Conservation (phyloP, 1,140 invertebrate genomes). For the Micrasema longulum region DNA sequence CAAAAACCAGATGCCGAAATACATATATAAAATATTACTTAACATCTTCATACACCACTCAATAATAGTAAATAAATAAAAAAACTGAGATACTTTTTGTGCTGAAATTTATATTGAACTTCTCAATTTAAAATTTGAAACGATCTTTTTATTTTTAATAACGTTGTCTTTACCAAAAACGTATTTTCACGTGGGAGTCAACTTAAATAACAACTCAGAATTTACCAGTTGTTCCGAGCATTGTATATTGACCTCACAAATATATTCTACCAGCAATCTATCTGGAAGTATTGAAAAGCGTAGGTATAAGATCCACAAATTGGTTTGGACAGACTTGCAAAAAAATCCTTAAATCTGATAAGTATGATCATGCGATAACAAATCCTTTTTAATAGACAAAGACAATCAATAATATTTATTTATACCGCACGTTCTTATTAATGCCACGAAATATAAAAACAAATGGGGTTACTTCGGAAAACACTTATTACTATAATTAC, state of each 20-base stretch:
- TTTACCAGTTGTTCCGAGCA: background rate
- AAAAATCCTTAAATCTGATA: too few relatives aligned
- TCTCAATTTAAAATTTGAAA: constrained; percentile 49
- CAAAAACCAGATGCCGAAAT: too few relatives aligned
- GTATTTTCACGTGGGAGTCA: constrained; percentile 48
- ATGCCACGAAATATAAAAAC: too few relatives aligned
- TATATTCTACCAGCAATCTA: constrained; percentile 2
- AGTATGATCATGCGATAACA: too few relatives aligned
- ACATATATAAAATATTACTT: background rate
- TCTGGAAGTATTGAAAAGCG: constrained; percentile 4
- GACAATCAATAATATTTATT: too few relatives aligned
- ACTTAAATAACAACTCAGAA: constrained; percentile 15
- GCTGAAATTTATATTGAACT: constrained; percentile 34
- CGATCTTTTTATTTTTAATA: constrained; percentile 50
- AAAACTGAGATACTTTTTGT: background rate
- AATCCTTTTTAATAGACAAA: too few relatives aligned
- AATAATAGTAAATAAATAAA: background rate
- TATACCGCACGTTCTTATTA: too few relatives aligned
- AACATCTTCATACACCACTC: background rate
- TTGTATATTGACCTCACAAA: constrained; percentile 12
- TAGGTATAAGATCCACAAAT: too few relatives aligned
- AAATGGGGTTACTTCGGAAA: too few relatives aligned
- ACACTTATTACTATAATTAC: too few relatives aligned
- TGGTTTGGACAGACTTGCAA: too few relatives aligned
- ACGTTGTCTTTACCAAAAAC: constrained; percentile 53